Conservation (phyloP, 2,113 vertebrate species). For the Forbesichthys agassizii region DNA sequence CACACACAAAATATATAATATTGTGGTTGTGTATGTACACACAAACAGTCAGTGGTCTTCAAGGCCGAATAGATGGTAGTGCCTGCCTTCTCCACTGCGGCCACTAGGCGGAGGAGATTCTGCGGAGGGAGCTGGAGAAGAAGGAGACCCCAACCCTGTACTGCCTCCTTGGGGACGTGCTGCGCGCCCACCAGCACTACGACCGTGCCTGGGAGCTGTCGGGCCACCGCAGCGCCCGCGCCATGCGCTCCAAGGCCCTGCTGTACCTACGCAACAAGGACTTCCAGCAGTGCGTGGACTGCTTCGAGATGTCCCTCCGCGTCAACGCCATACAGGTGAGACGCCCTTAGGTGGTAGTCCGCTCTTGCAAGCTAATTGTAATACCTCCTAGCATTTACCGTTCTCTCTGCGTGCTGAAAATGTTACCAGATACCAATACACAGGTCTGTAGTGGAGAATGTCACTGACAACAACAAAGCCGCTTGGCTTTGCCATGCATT, state of each 20-base stretch:
- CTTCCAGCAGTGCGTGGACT: slow-evolving; percentile 84
- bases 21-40: too few relatives aligned
- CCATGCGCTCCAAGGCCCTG: slow-evolving; percentile 93
- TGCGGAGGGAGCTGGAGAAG: slow-evolving; percentile 88
- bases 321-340: slow-evolving; percentile 92
- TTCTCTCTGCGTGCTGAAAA: background rate
- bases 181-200: slow-evolving; percentile 87
- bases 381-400: too few relatives aligned
- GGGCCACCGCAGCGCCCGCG: slow-evolving; percentile 83
- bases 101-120: slow-evolving; percentile 88
- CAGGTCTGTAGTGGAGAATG: too few relatives aligned
- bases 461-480: too few relatives aligned
- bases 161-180: slow-evolving; percentile 92
- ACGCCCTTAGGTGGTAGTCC: too few relatives aligned
- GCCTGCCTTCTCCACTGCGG: background rate
- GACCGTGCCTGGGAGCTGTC: slow-evolving; percentile 95
- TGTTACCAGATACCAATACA: too few relatives aligned
- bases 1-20: too few relatives aligned
- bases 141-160: slow-evolving; percentile 87
- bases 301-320: slow-evolving; percentile 87
- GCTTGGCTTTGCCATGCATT: too few relatives aligned
- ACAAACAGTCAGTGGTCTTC: too few relatives aligned
- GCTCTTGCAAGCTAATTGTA: too few relatives aligned
- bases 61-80: too few relatives aligned
- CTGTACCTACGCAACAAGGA: slow-evolving; percentile 86